Percentiles rank a stretch among this genome's conserved stretches.
Evolutionary conservation across 2,888 invertebrate species (phyloP).

Genomic region (Xestia rhomboidea): DNA sequence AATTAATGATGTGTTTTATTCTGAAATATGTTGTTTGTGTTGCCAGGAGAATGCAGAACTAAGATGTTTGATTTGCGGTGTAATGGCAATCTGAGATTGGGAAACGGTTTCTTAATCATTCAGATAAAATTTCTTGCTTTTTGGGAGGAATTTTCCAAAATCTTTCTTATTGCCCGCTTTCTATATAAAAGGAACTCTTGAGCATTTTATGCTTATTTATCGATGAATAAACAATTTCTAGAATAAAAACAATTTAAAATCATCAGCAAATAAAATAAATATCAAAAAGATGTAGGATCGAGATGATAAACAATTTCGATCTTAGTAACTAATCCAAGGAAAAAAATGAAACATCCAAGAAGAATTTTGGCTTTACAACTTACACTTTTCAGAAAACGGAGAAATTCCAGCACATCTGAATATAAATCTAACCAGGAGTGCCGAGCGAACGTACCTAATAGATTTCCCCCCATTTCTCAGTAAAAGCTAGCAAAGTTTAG

Average conservation of each 20-base stretch:
- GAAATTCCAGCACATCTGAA: conserved; percentile 55
- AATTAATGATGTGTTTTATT: conserved; percentile 48
- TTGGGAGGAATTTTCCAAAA: background rate
- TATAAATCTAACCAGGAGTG: conserved; percentile 59
- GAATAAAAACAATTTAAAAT: background rate
- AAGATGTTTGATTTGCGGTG: background rate
- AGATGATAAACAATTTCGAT: conserved; percentile 9
- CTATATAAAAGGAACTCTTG: background rate
- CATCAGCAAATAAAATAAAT: background rate
- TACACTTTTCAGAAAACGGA: conserved; percentile 44
- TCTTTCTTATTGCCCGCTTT: background rate
- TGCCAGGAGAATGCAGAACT: background rate
- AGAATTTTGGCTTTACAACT: conserved; percentile 30
- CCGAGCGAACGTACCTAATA: conserved; percentile 51
- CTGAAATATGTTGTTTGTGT: conserved; percentile 36
- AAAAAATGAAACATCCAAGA: conserved; percentile 28
- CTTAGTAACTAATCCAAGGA: background rate
- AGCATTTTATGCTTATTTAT: background rate
- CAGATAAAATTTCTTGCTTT: background rate
- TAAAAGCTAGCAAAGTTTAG: conserved; percentile 47
- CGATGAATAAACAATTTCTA: background rate
- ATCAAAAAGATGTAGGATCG: too few relatives aligned
- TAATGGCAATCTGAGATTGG: background rate
- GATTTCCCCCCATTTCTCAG: conserved; percentile 51
- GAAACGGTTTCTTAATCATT: background rate